A percentile compares a stretch with the other conserved stretches of the same genome.
Conservation (phyloP, 2,797 vertebrate species). For the Dipus sagitta region DNA sequence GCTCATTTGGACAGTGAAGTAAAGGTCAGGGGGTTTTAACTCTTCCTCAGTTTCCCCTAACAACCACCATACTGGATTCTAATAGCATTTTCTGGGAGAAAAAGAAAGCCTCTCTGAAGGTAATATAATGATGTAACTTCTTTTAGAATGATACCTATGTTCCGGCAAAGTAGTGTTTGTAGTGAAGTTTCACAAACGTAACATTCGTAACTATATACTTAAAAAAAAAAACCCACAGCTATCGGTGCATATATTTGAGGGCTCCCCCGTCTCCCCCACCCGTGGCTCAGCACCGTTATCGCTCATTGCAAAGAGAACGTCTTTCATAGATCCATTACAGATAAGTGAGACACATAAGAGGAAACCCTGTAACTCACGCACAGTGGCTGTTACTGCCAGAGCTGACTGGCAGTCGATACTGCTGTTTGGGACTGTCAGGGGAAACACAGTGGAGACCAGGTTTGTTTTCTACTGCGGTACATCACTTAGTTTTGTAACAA, state of each 20-base stretch:
- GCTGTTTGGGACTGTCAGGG: too few species aligned
- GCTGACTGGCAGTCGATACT: too few species aligned
- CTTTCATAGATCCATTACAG: not conserved
- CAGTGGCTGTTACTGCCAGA: not conserved
- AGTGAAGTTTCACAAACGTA: not conserved
- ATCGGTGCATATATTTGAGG: not conserved
- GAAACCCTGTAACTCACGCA: not conserved
- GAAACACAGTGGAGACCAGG: not conserved
- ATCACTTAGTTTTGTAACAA: conserved; percentile 3
- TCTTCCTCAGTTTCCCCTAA: not conserved
- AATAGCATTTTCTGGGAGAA: not conserved
- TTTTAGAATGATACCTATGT: conserved; percentile 1
- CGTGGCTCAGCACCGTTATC: not conserved
- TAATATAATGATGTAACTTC: not conserved
- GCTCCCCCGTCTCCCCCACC: not conserved
- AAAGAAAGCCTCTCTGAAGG: not conserved
- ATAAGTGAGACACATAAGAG: not conserved
- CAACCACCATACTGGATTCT: not conserved
- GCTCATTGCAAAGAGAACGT: not conserved
- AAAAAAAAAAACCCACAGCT: not conserved
- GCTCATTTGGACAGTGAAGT: not conserved
- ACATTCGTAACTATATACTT: conserved; percentile 7
- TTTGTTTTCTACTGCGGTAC: not conserved
- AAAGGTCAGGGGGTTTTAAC: not conserved
- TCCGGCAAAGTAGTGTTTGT: not conserved